Evolutionary conservation across 2,888 invertebrate genomes (phyloP).

Genomic region (Drosophila parthenogenetica): DNA sequence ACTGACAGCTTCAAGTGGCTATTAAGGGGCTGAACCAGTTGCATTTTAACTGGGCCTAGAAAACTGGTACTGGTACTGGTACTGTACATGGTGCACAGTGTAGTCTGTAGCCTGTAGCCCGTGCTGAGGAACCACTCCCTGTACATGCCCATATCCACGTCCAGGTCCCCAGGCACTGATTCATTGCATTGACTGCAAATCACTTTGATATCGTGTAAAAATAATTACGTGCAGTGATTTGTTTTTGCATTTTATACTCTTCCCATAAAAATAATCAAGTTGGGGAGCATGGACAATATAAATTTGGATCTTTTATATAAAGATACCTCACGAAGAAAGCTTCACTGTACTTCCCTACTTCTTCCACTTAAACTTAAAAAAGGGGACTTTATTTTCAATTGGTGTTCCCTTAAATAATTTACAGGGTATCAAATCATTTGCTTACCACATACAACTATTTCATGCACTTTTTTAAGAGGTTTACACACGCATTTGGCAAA

Average conservation of each 20-base stretch:
- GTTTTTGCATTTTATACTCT: conserved; percentile 1
- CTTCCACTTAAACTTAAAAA: too few species aligned
- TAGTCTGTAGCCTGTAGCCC: not conserved
- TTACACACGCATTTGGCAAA: conserved; percentile 7
- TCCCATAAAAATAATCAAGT: too few species aligned
- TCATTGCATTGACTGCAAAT: conserved; percentile 16
- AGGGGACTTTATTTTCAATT: too few species aligned
- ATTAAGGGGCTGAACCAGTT: conserved; percentile 18
- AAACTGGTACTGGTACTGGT: conserved; percentile 1
- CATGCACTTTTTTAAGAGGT: not conserved
- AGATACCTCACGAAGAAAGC: too few species aligned
- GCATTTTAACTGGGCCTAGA: conserved; percentile 22
- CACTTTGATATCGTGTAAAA: conserved; percentile 8
- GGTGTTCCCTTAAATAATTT: too few species aligned
- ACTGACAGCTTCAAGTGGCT: conserved; percentile 16
- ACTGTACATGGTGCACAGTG: not conserved
- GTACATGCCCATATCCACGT: not conserved
- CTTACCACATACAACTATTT: not conserved
- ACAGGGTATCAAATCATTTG: not conserved
- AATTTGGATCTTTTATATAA: too few species aligned
- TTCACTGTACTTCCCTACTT: too few species aligned
- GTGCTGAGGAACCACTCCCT: not conserved
- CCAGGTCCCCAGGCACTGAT: conserved; percentile 22
- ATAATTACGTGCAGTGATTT: not conserved
- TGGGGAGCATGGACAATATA: too few species aligned